These are phyloP conservation scores for Muntiacus muntjak DNA, from an alignment of 2,113 vertebrate species.

Conservation along the genomic window DNA sequence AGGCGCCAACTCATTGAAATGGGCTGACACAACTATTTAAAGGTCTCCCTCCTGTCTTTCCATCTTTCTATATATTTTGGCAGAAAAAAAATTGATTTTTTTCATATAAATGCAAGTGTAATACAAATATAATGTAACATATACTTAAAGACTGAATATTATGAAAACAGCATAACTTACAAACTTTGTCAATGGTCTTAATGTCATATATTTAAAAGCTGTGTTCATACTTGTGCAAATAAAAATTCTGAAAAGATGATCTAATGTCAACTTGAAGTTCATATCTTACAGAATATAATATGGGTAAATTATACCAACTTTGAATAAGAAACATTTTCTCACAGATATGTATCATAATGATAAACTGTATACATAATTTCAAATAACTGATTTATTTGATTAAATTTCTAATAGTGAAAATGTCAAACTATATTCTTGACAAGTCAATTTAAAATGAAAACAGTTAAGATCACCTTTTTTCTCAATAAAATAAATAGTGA, in stretches of 20 bases:
- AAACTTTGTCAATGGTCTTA: not conserved
- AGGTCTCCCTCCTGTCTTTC: not conserved
- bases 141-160: not conserved
- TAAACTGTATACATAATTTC: not conserved
- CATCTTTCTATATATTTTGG: not conserved
- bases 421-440: constrained; percentile 50
- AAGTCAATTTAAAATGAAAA: constrained; percentile 30
- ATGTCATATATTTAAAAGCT: not conserved
- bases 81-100: not conserved
- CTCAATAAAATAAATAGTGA: constrained; percentile 69
- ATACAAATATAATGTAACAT: not conserved
- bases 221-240: not conserved
- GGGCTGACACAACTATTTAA: not conserved
- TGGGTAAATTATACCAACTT: not conserved
- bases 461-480: constrained; percentile 51
- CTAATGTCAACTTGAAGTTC: not conserved
- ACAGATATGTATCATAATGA: not conserved
- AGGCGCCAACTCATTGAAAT: not conserved
- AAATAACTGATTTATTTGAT: not conserved
- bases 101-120: not conserved
- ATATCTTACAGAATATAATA: not conserved
- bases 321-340: constrained; percentile 34
- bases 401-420: not conserved
- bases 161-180: not conserved
- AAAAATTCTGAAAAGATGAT: not conserved